Conservation (phyloP, 2,797 vertebrate species). For the Lerista edwardsae region DNA sequence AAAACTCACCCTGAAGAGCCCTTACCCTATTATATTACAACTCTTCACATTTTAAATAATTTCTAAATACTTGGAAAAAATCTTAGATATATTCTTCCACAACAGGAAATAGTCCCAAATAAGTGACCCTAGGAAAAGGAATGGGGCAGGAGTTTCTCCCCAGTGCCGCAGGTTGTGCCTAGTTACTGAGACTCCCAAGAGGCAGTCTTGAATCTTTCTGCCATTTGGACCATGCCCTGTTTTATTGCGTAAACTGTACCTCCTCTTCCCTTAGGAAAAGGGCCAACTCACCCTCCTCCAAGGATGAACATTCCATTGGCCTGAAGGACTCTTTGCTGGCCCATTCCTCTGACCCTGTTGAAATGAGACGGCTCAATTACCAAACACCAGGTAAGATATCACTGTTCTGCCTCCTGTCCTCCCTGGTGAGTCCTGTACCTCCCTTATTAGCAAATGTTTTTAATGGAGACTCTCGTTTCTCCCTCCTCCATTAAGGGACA, state of each 20-base stretch:
- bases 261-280: slow-evolving; percentile 84
- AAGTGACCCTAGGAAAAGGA: background rate
- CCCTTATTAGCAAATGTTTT: slow-evolving; percentile 45
- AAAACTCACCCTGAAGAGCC: slow-evolving; percentile 75
- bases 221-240: background rate
- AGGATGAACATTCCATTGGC: slow-evolving; percentile 88
- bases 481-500: background rate
- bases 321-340: slow-evolving; percentile 90
- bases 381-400: slow-evolving; percentile 90
- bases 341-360: slow-evolving; percentile 91
- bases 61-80: slow-evolving; percentile 61
- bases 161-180: background rate
- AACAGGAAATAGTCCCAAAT: slow-evolving; percentile 62
- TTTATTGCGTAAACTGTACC: slow-evolving; percentile 1
- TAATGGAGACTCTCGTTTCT: background rate
- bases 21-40: slow-evolving; percentile 67
- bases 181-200: background rate
- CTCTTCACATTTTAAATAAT: slow-evolving; percentile 71
- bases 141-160: background rate
- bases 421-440: slow-evolving; percentile 38
- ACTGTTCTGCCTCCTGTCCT: slow-evolving; percentile 25
- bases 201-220: background rate
- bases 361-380: slow-evolving; percentile 93
- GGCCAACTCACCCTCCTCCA: slow-evolving; percentile 87
- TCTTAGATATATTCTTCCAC: slow-evolving; percentile 66